phyloP scores from a whole-genome alignment of 2,888 invertebrate genomes.

The Agrochola macilenta region DNA sequence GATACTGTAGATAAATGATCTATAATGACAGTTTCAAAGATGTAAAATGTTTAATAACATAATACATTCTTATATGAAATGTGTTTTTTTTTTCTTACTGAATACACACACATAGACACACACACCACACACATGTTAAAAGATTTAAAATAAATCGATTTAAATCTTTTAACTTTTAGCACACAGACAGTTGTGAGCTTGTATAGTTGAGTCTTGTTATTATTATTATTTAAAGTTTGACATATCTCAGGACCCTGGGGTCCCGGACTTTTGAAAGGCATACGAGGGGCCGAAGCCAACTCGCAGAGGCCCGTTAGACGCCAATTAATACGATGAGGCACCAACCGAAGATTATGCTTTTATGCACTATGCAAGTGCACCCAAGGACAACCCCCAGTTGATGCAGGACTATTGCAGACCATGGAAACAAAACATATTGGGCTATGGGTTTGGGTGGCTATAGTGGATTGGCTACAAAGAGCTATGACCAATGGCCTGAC shows the following conservation, averaged over 20 bases:
- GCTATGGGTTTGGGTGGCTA: too few relatives aligned
- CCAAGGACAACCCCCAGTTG: not conserved
- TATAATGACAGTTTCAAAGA: not conserved
- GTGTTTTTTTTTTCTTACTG: not conserved
- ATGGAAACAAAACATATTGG: not conserved
- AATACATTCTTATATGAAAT: not conserved
- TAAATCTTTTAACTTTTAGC: too few relatives aligned
- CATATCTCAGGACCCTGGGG: not conserved
- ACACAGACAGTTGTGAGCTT: not conserved
- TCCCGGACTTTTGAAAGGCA: not conserved
- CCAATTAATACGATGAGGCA: not conserved
- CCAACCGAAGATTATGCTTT: not conserved
- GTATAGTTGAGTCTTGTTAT: not conserved
- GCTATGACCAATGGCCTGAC: too few relatives aligned
- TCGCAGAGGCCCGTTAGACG: not conserved
- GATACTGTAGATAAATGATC: slow-evolving; percentile 11
- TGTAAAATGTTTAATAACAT: not conserved
- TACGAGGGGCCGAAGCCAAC: not conserved
- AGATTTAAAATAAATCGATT: not conserved
- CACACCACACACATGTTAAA: not conserved
- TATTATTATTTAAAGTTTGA: not conserved
- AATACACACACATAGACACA: not conserved
- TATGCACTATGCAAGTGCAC: not conserved
- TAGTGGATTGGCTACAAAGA: too few relatives aligned
- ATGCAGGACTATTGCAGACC: not conserved